Percentiles rank a stretch among this genome's conserved stretches.
These are phyloP conservation scores for Salminus brasiliensis DNA, from an alignment of 2,113 vertebrate species.

Conservation along the genomic window DNA sequence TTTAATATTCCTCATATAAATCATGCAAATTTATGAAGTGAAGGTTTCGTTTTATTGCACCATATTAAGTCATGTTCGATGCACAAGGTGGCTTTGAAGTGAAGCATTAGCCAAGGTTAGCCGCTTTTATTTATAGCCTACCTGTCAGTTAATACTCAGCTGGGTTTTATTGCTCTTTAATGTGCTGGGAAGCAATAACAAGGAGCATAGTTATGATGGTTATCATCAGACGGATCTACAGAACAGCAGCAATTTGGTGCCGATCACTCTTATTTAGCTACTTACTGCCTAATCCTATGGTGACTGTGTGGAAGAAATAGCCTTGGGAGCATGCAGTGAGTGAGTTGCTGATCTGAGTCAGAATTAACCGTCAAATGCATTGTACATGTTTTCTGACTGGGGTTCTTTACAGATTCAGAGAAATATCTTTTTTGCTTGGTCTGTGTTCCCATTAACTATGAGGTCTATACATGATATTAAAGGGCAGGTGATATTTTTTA, in stretches of 20 bases:
- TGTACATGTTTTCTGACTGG: not conserved
- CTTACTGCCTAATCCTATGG: not conserved
- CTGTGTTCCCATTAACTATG: no score
- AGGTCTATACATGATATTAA: no score
- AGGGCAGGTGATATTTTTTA: no score
- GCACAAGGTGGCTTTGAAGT: slow-evolving; percentile 63
- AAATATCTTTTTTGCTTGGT: no score
- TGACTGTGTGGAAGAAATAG: not conserved
- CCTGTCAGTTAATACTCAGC: slow-evolving; percentile 57
- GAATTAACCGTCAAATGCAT: not conserved
- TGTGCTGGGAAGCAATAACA: slow-evolving; percentile 48
- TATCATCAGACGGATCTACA: slow-evolving; percentile 46
- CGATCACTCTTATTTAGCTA: not conserved
- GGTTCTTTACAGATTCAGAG: not conserved
- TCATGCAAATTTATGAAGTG: slow-evolving; percentile 74
- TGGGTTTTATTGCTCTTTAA: slow-evolving; percentile 58
- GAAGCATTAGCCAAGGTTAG: slow-evolving; percentile 59
- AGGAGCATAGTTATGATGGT: slow-evolving; percentile 35
- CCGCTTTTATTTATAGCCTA: slow-evolving; percentile 66
- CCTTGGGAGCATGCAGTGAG: not conserved
- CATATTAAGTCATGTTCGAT: slow-evolving; percentile 74
- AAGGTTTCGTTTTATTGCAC: slow-evolving; percentile 73
- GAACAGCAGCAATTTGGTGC: not conserved
- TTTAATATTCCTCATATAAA: slow-evolving; percentile 67
- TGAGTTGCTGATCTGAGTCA: not conserved